These are phyloP conservation scores for Calcarius lapponicus DNA, from an alignment of 2,797 vertebrate genomes.

Conservation along the genomic window DNA sequence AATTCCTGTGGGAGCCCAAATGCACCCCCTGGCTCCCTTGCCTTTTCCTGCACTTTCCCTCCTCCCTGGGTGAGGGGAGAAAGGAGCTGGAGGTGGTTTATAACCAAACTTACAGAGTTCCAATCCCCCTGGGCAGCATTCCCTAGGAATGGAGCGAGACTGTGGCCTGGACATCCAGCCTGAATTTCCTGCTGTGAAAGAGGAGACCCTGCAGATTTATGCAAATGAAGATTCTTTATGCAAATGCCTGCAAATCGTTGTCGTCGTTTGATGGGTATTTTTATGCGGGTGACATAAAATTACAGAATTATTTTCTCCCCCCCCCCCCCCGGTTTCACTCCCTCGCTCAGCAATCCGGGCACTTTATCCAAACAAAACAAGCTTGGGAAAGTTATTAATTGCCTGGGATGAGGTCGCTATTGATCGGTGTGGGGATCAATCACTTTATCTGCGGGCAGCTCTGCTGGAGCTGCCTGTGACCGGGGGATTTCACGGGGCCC, in stretches of 20 bases:
- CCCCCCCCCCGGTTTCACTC: not conserved
- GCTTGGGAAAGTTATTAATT: constrained; percentile 33
- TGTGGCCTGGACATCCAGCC: rapidly evolving
- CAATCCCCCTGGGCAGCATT: rapidly evolving
- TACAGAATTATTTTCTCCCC: rapidly evolving
- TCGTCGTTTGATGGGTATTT: rapidly evolving
- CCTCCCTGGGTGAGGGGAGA: not conserved
- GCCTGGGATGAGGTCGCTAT: constrained; percentile 22
- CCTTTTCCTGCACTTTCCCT: not conserved
- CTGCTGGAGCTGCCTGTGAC: not conserved
- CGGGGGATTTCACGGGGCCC: not conserved
- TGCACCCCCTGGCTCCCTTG: not conserved
- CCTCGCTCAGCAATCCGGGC: not conserved
- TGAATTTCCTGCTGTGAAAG: not conserved
- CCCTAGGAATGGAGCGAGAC: not conserved
- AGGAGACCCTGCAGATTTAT: not conserved
- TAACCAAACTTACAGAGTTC: not conserved
- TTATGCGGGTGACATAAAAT: not conserved
- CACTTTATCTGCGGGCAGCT: not conserved
- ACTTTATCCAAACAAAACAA: not conserved
- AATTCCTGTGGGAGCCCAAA: not conserved
- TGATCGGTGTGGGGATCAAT: constrained; percentile 18
- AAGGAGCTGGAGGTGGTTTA: not conserved
- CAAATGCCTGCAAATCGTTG: not conserved
- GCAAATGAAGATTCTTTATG: not conserved